These are phyloP conservation scores for Halcyon malimbica DNA, from an alignment of 2,113 vertebrate species.

Conservation along the genomic window DNA sequence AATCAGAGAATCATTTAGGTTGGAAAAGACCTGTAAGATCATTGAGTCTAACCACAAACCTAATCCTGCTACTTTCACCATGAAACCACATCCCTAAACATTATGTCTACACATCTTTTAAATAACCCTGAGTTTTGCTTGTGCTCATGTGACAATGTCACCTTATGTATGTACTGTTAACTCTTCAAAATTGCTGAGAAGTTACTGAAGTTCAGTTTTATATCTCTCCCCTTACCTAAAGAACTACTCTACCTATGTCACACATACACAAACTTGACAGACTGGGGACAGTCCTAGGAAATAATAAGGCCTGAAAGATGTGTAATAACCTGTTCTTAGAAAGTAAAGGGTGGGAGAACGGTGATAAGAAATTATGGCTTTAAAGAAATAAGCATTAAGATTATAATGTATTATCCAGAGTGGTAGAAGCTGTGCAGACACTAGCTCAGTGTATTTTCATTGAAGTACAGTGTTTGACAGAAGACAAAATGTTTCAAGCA, in stretches of 20 bases:
- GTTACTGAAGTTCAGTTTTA: not conserved
- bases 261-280: not conserved
- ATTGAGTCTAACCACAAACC: no score
- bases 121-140: not conserved
- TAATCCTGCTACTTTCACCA: no score
- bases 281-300: not conserved
- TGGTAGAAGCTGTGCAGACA: not conserved
- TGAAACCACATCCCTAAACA: no score
- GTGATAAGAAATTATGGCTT: not conserved
- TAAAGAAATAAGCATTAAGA: not conserved
- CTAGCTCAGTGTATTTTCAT: not conserved
- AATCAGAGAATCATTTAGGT: no score
- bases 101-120: no score
- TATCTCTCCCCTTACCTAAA: not conserved
- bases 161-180: no score
- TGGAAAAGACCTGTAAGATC: no score
- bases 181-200: not conserved
- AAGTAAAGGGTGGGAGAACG: no score
- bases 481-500: not conserved
- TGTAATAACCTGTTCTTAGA: not conserved
- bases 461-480: not conserved
- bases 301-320: not conserved
- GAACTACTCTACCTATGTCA: accelerated
- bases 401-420: not conserved
- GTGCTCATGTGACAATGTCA: not conserved